Percentiles rank a stretch among this genome's conserved stretches.
phyloP scores from a whole-genome alignment of 2,888 invertebrate species.

The Toxonevra muliebris region DNA sequence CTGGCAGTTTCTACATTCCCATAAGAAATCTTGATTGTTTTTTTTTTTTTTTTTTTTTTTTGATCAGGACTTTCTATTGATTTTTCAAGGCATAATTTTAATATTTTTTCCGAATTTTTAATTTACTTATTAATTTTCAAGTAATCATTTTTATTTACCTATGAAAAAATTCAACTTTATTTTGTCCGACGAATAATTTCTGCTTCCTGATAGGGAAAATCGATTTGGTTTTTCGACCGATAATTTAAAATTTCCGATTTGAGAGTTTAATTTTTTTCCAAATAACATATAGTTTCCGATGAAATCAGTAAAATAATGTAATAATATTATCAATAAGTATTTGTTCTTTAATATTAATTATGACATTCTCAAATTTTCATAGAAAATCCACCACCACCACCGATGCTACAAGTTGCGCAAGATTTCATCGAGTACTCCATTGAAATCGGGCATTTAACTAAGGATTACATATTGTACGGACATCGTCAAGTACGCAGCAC shows the following conservation, averaged over 20 bases:
- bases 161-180: too few relatives aligned
- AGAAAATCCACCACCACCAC: constrained; percentile 69
- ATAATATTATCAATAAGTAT: neutral
- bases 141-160: too few relatives aligned
- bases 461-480: constrained; percentile 70
- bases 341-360: too few relatives aligned
- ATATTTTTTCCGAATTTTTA: too few relatives aligned
- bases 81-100: too few relatives aligned
- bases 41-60: too few relatives aligned
- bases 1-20: too few relatives aligned
- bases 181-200: too few relatives aligned
- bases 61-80: too few relatives aligned
- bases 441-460: constrained; percentile 66
- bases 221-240: neutral
- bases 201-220: neutral
- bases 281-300: neutral
- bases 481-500: constrained; percentile 70
- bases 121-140: too few relatives aligned
- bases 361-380: constrained; percentile 49
- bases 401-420: constrained; percentile 68
- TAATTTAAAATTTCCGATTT: neutral
- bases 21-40: too few relatives aligned
- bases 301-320: too few relatives aligned
- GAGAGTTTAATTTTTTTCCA: neutral
- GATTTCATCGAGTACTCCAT: constrained; percentile 70